A percentile compares a stretch with the other conserved stretches of the same genome.
Evolutionary conservation across 1,140 invertebrate genomes (phyloP).

Genomic region (Tetramorium simillimum): DNA sequence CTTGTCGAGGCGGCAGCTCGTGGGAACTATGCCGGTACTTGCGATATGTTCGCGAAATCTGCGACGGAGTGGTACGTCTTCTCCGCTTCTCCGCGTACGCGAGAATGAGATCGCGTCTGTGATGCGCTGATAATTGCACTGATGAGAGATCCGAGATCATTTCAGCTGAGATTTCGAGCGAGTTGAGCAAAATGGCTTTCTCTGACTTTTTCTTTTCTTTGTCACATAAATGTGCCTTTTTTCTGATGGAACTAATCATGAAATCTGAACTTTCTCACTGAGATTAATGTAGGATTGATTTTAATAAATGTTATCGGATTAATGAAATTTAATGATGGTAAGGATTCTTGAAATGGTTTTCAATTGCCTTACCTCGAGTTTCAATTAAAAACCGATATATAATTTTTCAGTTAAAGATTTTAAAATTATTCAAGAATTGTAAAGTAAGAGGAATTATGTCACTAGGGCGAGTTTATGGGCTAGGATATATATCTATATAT

Average conservation of each 20-base stretch:
- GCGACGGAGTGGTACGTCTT: background rate
- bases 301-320: constrained; percentile 1
- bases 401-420: background rate
- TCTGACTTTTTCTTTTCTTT: background rate
- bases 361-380: background rate
- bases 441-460: constrained; percentile 15
- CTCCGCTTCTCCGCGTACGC: background rate
- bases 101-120: background rate
- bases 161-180: background rate
- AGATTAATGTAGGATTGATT: constrained; percentile 9
- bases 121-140: background rate
- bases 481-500: background rate
- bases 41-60: constrained; percentile 21
- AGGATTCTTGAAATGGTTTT: constrained; percentile 1
- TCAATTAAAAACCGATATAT: constrained; percentile 19
- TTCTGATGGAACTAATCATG: background rate
- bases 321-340: constrained; percentile 20
- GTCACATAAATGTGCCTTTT: background rate
- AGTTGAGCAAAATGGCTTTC: background rate
- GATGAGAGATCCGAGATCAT: background rate
- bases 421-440: constrained; percentile 30
- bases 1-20: background rate
- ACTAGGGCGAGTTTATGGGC: background rate
- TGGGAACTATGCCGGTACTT: background rate
- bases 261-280: background rate